Evolutionary conservation across 2,113 vertebrate species (phyloP).

Genomic region (Eurypyga helias): DNA sequence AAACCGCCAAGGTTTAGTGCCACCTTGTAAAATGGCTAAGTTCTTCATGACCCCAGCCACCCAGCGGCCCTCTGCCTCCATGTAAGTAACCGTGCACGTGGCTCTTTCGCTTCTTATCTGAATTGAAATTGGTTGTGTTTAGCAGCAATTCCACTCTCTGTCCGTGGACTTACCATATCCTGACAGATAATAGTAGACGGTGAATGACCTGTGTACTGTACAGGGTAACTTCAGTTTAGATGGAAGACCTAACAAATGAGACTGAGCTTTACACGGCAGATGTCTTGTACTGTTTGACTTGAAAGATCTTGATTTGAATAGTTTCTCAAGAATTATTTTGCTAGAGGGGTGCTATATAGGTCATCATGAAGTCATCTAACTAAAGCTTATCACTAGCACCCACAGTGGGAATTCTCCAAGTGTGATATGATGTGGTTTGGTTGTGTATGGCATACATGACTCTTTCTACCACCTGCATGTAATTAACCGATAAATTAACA

Average conservation of each 20-base stretch:
- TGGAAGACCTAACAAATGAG: background rate
- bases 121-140: background rate
- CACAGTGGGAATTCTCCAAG: background rate
- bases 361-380: background rate
- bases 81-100: rapidly evolving
- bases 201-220: background rate
- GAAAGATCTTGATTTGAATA: background rate
- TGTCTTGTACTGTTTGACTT: background rate
- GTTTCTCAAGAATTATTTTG: background rate
- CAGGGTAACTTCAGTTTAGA: background rate
- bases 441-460: background rate
- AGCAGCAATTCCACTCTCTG: background rate
- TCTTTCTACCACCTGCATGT: background rate
- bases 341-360: background rate
- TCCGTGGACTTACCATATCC: background rate
- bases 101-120: background rate
- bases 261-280: background rate
- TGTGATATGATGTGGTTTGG: background rate
- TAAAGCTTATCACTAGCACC: background rate
- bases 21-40: background rate
- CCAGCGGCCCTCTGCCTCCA: background rate
- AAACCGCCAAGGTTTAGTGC: background rate
- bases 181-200: background rate
- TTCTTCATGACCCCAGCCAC: background rate
- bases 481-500: background rate